Conservation (phyloP, 2,797 vertebrate species). For the Crocodylus rhombifer region DNA sequence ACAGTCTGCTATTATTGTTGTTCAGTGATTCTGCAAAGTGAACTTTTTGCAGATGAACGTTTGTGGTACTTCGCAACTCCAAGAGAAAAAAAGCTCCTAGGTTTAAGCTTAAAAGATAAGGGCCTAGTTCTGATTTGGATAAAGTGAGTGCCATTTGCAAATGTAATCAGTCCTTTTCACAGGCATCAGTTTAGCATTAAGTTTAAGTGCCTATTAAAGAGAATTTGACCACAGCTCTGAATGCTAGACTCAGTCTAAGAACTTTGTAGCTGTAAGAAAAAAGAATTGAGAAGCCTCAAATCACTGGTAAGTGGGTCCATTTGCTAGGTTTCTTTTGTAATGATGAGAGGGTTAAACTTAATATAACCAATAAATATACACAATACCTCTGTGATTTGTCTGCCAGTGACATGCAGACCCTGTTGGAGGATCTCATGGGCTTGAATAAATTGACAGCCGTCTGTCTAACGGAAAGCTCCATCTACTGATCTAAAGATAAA, state of each 20-base stretch:
- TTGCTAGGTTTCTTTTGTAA: constrained; percentile 63
- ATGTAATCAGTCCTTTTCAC: constrained; percentile 68
- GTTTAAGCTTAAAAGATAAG: constrained; percentile 53
- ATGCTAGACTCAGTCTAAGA: constrained; percentile 32
- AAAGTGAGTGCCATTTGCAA: constrained; percentile 56
- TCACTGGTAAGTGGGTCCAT: constrained; percentile 73
- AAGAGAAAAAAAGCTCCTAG: constrained; percentile 18
- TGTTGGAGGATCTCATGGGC: background rate
- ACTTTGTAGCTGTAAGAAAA: constrained; percentile 53
- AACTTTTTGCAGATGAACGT: constrained; percentile 33
- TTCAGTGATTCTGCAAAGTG: constrained; percentile 2
- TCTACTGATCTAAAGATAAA: background rate
- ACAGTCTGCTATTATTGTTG: constrained; percentile 5
- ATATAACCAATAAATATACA: background rate
- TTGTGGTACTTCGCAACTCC: constrained; percentile 24
- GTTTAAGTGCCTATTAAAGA: constrained; percentile 63
- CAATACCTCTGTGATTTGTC: background rate
- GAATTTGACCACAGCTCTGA: constrained; percentile 50
- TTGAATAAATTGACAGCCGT: background rate
- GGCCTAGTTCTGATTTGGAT: constrained; percentile 32
- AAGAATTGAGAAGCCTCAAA: constrained; percentile 54
- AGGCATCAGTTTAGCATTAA: constrained; percentile 65
- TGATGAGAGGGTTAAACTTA: background rate
- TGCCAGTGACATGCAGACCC: background rate
- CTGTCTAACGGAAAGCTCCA: background rate